Percentiles rank a stretch among this genome's conserved stretches.
Conservation (phyloP, 2,797 vertebrate genomes). For the Streptopelia turtur region DNA sequence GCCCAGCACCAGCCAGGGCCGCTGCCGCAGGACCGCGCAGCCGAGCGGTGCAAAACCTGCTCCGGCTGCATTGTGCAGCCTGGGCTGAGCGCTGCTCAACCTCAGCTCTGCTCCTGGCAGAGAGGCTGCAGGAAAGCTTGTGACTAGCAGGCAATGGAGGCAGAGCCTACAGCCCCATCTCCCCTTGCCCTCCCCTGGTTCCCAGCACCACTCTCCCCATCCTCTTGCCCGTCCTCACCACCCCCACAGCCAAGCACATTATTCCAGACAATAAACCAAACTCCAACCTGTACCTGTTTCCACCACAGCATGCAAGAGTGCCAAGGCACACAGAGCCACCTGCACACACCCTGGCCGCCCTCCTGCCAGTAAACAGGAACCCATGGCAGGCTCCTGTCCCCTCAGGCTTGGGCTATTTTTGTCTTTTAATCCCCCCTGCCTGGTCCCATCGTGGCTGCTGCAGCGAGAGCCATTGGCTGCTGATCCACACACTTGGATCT, state of each 20-base stretch:
- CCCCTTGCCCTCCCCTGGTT: background rate
- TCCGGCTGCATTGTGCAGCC: background rate
- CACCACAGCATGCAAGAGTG: background rate
- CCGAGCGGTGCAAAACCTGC: background rate
- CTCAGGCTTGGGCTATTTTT: background rate
- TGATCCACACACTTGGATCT: background rate
- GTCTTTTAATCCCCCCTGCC: background rate
- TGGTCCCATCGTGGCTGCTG: background rate
- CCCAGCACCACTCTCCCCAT: background rate
- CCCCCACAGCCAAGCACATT: rapidly evolving
- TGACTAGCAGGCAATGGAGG: rapidly evolving
- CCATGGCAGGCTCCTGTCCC: background rate
- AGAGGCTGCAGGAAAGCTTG: background rate
- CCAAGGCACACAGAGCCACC: background rate
- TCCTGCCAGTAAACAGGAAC: constrained; percentile 6
- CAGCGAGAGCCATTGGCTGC: background rate
- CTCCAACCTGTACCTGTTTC: background rate
- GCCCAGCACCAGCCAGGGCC: background rate
- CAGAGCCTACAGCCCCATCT: background rate
- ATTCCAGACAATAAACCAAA: background rate
- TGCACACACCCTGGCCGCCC: background rate
- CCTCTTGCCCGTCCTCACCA: background rate
- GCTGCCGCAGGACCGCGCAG: background rate
- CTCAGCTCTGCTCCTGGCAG: background rate
- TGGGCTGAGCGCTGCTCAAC: background rate